Base-by-base conservation (phyloP, 2,797 vertebrate species). In the Acipenser transmontanus region DNA sequence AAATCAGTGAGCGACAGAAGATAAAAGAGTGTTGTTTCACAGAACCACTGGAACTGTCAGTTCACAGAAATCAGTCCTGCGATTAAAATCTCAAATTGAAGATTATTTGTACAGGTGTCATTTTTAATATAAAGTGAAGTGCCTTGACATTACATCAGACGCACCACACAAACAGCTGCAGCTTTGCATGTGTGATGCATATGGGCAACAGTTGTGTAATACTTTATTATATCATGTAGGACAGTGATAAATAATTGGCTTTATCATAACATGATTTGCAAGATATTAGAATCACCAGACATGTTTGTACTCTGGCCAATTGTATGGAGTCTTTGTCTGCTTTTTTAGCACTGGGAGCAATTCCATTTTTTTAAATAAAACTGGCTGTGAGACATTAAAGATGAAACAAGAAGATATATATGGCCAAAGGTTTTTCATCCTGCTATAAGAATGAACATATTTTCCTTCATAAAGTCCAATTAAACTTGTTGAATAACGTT, bases 21-120 rank as follows among this genome's bases (percentile, higher is more conserved):
- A 79, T 78, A 69, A 78, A 74, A 34, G 81, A 80, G 78, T 72
- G 78, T 72, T 81, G 76, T 81, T 86, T 87, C 84, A 82, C 73
- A 79, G 79, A 83, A 82, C 86, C 82, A 0, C 76, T 63, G 80
- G 82, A 88, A 89, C 88, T 34, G 34, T 34, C 34, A 34, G 34
- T 34, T 34, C 34, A 34, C 34, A 34, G 34, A 34, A 34, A 34
- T 34, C 34, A 34, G 34, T 4, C 34, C 4, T 34, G 34, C 34
- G 34, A 34, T 34, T 87, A 89, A 34, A 90, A 86, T 89, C 88
- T 84, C 88, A 89, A 88, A 89, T 83, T 84, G 84, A 86, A 90
- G 87, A 88, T 86, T 88, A 87, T 91, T 92, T 91, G 88, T 87
- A 86, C 90, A 89, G 88, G 88, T 91, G 91, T 89, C 87, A 84